A percentile compares a stretch with the other conserved stretches of the same genome.
phyloP scores from a whole-genome alignment of 2,113 vertebrate species.

The Tamias sibiricus region DNA sequence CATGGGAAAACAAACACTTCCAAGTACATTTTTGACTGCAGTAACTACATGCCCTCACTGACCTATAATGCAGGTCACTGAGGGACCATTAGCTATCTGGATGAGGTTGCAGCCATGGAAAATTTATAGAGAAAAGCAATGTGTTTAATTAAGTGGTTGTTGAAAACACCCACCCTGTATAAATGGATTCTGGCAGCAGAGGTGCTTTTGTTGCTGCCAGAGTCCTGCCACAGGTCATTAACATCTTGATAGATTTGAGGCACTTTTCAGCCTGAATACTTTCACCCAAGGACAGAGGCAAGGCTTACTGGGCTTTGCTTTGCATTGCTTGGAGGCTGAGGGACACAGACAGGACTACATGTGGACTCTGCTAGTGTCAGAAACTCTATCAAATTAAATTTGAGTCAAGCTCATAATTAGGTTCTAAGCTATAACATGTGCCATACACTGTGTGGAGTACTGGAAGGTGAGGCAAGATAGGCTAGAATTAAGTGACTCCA shows the following conservation, averaged over 20 bases:
- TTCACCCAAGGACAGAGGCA: conserved; percentile 36
- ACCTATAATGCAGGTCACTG: conserved; percentile 70
- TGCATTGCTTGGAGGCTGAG: background rate
- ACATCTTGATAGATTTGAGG: conserved; percentile 74
- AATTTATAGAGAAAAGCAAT: conserved; percentile 77
- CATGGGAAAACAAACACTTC: conserved; percentile 64
- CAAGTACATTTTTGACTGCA: conserved; percentile 59
- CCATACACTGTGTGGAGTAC: background rate
- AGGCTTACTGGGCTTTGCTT: background rate
- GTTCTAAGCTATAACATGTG: background rate
- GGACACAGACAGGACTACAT: background rate
- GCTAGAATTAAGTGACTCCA: background rate
- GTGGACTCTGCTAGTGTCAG: background rate
- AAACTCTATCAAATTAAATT: background rate
- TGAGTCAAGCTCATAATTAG: background rate
- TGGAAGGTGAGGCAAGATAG: background rate
- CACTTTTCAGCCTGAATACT: conserved; percentile 46
- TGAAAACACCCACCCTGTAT: conserved; percentile 63
- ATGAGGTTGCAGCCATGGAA: conserved; percentile 58
- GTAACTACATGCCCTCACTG: conserved; percentile 63
- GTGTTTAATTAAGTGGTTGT: conserved; percentile 76
- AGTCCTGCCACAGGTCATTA: conserved; percentile 75
- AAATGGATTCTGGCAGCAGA: conserved; percentile 74
- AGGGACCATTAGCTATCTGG: conserved; percentile 72
- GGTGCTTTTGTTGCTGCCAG: conserved; percentile 64